These are phyloP conservation scores for Bagarius yarrelli DNA, from an alignment of 2,113 vertebrate species.

Conservation along the genomic window DNA sequence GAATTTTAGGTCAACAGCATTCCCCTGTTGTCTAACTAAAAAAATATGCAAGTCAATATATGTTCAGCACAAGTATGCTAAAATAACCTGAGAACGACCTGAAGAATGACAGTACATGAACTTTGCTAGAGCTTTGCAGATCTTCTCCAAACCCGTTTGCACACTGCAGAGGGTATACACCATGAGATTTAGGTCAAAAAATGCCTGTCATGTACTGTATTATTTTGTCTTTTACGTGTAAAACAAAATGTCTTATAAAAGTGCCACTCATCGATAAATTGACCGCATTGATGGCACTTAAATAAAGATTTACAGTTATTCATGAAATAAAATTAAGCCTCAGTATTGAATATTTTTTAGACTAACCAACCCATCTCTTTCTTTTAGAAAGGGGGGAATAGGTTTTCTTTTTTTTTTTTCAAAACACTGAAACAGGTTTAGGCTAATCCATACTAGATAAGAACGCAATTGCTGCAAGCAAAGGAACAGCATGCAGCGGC, in stretches of 20 bases:
- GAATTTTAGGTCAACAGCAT: conserved; percentile 11
- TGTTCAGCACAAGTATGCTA: neutral
- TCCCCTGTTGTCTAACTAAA: neutral
- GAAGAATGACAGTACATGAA: neutral
- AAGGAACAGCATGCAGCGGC: conserved; percentile 33
- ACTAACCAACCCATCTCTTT: neutral
- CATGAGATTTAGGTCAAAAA: neutral
- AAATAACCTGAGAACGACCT: conserved; percentile 4
- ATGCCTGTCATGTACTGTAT: too few relatives aligned
- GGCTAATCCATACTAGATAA: conserved; percentile 45
- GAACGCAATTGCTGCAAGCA: conserved; percentile 44
- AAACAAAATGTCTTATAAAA: neutral
- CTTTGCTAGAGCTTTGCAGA: neutral
- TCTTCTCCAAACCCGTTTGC: neutral
- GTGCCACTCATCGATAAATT: neutral
- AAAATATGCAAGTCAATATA: neutral
- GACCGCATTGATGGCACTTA: neutral
- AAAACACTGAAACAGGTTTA: conserved; percentile 44
- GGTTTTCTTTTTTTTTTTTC: neutral
- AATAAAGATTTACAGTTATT: neutral
- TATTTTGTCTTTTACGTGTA: neutral
- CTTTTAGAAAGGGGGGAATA: neutral
- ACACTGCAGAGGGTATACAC: neutral
- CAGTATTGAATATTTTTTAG: neutral
- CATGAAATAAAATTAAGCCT: neutral